Evolutionary conservation across 2,888 invertebrate species (phyloP), one percentile per base, ranked within the genome.

Genomic region (Cryptus armator): DNA sequence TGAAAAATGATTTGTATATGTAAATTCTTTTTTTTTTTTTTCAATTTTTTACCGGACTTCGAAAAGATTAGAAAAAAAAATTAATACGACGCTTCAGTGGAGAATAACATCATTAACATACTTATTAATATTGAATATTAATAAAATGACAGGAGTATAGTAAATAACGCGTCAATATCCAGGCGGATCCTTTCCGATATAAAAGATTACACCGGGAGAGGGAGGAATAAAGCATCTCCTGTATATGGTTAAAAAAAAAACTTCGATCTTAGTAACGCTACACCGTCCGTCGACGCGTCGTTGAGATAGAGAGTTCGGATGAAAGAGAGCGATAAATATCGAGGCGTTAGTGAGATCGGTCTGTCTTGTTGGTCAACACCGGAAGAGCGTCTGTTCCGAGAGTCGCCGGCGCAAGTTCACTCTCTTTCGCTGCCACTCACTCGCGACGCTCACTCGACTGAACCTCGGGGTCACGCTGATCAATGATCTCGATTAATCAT

Each of bases 391-490:
- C 51, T 43, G 37, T 43, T 51, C 51, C 46, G 64, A 59, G 2
- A 7, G 46, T 59, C 62, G 44, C 37, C 59, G 44, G 51, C 29
- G 37, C 71, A 1, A 16, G 37, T 12, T n/a, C 32, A 14, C 46
- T 72, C 44, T 43, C 56, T 16, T 24, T 59, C 32, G 24, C 14
- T 12, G 48, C 29, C 71, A 12, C 71, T 16, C 16, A 16, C 37
- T 37, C 62, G n/a, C n/a, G 14, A n/a, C 6, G 29, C 14, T 6
- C 59, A 24, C 44, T 32, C 59, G 56, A 46, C 74, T n/a, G 62
- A 48, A 62, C 32, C 79, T 72, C 79, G 72, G 53, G 72, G 59
- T 62, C 77, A 48, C 66, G 53, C 66, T 24, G 51, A 67, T 67
- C 51, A 29, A 37, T 37, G 37, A 9, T 5, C 37, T 37, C 37